phyloP scores from a whole-genome alignment of 2,888 invertebrate species.

The Cataglyphis cursor region DNA sequence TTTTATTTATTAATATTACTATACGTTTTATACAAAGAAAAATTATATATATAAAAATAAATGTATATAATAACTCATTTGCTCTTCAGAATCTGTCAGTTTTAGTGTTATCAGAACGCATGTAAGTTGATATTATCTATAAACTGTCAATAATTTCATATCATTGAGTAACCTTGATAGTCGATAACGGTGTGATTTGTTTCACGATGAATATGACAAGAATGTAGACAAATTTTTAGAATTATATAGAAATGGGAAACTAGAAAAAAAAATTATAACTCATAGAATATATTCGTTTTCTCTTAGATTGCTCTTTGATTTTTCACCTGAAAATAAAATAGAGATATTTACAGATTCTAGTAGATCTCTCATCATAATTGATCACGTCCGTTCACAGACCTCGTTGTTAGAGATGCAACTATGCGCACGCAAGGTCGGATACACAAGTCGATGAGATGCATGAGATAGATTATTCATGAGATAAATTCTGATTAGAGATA shows the following conservation, averaged over 20 bases:
- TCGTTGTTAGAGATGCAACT: constrained; percentile 68
- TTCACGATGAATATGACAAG: neutral
- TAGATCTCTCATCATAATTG: constrained; percentile 60
- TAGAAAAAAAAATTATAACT: neutral
- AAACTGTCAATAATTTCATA: constrained; percentile 25
- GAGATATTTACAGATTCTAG: constrained; percentile 2
- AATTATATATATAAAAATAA: constrained; percentile 7
- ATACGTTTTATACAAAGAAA: neutral
- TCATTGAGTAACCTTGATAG: constrained; percentile 16
- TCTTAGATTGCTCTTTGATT: neutral
- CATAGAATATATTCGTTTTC: neutral
- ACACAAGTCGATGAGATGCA: constrained; percentile 55
- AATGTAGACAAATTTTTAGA: neutral
- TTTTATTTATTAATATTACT: neutral
- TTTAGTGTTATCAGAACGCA: neutral
- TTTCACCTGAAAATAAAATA: neutral
- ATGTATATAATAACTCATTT: neutral
- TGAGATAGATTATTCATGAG: constrained; percentile 51
- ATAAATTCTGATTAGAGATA: constrained; percentile 30
- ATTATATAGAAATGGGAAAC: neutral
- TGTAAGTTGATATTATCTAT: neutral
- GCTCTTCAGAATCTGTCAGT: neutral
- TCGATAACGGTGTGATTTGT: neutral
- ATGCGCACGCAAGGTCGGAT: constrained; percentile 66
- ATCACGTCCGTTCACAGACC: constrained; percentile 61